Evolutionary conservation across 37 sponge, comb jelly and placozoan genomes (phyloP).

Genomic region (Spongia lamella): DNA sequence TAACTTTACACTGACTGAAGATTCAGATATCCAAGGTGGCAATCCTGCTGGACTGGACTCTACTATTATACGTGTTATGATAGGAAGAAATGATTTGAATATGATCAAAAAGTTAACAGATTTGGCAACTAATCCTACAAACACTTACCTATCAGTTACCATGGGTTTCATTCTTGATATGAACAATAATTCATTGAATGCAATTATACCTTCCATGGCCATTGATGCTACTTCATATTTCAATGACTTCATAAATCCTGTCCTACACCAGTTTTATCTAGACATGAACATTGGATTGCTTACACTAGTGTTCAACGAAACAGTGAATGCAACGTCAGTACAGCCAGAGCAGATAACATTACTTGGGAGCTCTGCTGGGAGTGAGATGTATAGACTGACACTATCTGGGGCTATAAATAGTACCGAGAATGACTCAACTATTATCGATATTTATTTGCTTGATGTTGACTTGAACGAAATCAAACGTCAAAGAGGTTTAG

Average conservation of each 20-base stretch:
- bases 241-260: conserved; percentile 56
- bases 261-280: conserved; percentile 54
- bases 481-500: conserved; percentile 71
- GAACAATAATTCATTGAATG: conserved; percentile 51
- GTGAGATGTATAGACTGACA: conserved; percentile 14
- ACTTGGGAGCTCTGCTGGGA: conserved; percentile 31
- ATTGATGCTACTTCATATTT: conserved; percentile 23
- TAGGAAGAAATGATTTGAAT: conserved; percentile 71
- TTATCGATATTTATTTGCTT: conserved; percentile 26
- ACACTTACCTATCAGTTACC: conserved; percentile 53
- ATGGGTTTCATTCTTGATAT: conserved; percentile 55
- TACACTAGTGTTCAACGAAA: conserved; percentile 74
- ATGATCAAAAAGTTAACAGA: conserved; percentile 59
- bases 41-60: conserved; percentile 69
- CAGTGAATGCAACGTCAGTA: conserved; percentile 70
- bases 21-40: conserved; percentile 39
- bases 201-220: background rate
- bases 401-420: conserved; percentile 54
- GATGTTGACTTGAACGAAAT: conserved; percentile 77
- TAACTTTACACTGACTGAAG: conserved; percentile 43
- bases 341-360: conserved; percentile 46
- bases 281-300: conserved; percentile 75
- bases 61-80: conserved; percentile 59
- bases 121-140: conserved; percentile 45
- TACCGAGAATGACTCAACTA: conserved; percentile 41